These are phyloP conservation scores for Scyliorhinus canicula DNA, from an alignment of 2,797 vertebrate species.

Conservation along the genomic window DNA sequence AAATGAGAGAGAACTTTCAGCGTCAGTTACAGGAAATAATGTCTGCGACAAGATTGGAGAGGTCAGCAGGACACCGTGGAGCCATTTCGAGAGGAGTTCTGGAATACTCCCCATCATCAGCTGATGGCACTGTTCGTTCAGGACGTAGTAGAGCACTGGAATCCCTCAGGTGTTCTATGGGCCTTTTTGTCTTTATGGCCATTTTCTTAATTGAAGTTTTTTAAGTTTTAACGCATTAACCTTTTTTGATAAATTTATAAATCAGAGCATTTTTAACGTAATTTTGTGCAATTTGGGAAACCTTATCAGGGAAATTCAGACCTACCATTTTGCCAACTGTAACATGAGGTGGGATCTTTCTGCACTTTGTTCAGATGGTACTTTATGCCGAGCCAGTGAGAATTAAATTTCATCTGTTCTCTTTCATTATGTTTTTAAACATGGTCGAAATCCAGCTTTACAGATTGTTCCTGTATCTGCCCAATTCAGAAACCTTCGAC, in stretches of 20 bases:
- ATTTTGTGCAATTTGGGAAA: background rate
- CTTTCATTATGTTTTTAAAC: background rate
- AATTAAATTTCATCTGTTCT: background rate
- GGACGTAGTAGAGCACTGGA: slow-evolving; percentile 73
- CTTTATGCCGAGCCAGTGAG: background rate
- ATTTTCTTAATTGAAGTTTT: background rate
- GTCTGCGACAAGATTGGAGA: slow-evolving; percentile 81
- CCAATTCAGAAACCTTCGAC: no score
- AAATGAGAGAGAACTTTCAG: slow-evolving; percentile 90
- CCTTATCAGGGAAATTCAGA: background rate
- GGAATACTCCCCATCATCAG: slow-evolving; percentile 68
- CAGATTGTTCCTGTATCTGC: background rate
- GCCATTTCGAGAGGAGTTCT: slow-evolving; percentile 57
- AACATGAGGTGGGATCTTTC: background rate
- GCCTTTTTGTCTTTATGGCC: background rate
- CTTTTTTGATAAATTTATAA: background rate
- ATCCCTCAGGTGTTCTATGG: slow-evolving; percentile 69
- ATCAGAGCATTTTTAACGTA: background rate
- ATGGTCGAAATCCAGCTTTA: background rate
- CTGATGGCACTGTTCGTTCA: slow-evolving; percentile 59
- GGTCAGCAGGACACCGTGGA: slow-evolving; percentile 64
- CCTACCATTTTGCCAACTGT: background rate
- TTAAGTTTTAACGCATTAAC: background rate
- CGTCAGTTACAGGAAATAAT: slow-evolving; percentile 92
- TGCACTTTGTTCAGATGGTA: background rate